These are phyloP conservation scores for Drosophila ananassae DNA, from an alignment of 1,140 invertebrate genomes.

Conservation along the genomic window DNA sequence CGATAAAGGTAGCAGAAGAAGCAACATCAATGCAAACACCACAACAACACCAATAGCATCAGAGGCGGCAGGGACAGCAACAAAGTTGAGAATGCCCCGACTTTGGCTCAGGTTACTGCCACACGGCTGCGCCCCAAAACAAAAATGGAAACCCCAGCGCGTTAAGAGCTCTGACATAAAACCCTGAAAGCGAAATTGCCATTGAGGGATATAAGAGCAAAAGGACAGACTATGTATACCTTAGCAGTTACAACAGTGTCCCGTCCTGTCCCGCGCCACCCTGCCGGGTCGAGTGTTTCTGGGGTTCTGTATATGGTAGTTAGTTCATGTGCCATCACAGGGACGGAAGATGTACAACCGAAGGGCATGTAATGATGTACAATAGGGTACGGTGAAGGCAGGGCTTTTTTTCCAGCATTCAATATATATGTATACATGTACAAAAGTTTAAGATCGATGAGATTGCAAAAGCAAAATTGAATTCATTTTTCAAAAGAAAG, in stretches of 20 bases:
- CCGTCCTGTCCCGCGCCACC: constrained; percentile 5
- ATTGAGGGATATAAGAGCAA: constrained; percentile 49
- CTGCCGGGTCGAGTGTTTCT: constrained; percentile 4
- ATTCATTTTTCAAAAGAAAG: background rate
- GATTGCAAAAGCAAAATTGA: background rate
- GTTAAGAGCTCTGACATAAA: constrained; percentile 62
- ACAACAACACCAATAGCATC: constrained; percentile 2
- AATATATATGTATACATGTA: background rate
- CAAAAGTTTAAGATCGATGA: constrained; percentile 10
- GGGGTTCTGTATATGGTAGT: constrained; percentile 16
- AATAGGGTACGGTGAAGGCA: constrained; percentile 1
- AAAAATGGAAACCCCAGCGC: constrained; percentile 62
- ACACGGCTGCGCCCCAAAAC: constrained; percentile 56
- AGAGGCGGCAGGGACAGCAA: constrained; percentile 15
- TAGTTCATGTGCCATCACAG: constrained; percentile 15
- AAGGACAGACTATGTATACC: constrained; percentile 21
- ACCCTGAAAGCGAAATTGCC: constrained; percentile 56
- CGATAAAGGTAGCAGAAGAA: constrained; percentile 50
- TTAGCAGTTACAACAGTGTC: constrained; percentile 5
- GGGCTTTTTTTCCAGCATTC: constrained; percentile 1
- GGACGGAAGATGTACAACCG: constrained; percentile 20
- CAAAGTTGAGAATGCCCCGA: constrained; percentile 18
- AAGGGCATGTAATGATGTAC: constrained; percentile 17
- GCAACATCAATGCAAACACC: constrained; percentile 68
- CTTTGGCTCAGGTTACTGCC: constrained; percentile 69